phyloP scores from a whole-genome alignment of 2,888 invertebrate genomes.

The Ypsolopha sequella region DNA sequence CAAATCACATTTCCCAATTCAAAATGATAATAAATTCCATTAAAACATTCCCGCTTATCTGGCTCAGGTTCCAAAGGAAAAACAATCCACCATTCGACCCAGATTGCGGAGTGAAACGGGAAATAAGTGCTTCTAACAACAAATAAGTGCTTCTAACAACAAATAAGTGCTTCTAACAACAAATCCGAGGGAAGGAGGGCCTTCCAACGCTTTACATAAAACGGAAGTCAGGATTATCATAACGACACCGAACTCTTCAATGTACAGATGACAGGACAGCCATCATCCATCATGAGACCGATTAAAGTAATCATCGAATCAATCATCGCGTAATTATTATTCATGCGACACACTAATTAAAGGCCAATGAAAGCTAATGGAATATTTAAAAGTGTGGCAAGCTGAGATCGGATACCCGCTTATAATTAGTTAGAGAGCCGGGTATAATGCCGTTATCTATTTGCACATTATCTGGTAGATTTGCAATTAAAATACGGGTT shows the following conservation, averaged over 20 bases:
- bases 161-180: constrained; percentile 31
- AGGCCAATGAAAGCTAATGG: background rate
- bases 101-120: constrained; percentile 32
- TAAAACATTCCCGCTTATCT: constrained; percentile 20
- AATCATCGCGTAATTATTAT: background rate
- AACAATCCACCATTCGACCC: constrained; percentile 25
- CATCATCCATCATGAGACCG: background rate
- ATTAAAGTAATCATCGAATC: background rate
- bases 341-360: background rate
- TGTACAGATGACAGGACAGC: background rate
- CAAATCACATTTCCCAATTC: background rate
- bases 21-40: constrained; percentile 18
- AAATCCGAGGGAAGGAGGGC: constrained; percentile 23
- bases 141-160: constrained; percentile 31
- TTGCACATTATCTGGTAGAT: constrained; percentile 70
- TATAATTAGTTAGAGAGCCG: constrained; percentile 60
- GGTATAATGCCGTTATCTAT: constrained; percentile 68
- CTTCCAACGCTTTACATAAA: constrained; percentile 31
- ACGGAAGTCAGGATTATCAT: constrained; percentile 24
- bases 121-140: constrained; percentile 33
- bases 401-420: background rate
- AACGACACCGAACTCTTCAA: constrained; percentile 12
- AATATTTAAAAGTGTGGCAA: constrained; percentile 1
- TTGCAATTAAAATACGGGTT: constrained; percentile 70
- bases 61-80: constrained; percentile 19